Evolutionary conservation across 2,797 vertebrate species (phyloP).

Genomic region (Pangasius macronema): DNA sequence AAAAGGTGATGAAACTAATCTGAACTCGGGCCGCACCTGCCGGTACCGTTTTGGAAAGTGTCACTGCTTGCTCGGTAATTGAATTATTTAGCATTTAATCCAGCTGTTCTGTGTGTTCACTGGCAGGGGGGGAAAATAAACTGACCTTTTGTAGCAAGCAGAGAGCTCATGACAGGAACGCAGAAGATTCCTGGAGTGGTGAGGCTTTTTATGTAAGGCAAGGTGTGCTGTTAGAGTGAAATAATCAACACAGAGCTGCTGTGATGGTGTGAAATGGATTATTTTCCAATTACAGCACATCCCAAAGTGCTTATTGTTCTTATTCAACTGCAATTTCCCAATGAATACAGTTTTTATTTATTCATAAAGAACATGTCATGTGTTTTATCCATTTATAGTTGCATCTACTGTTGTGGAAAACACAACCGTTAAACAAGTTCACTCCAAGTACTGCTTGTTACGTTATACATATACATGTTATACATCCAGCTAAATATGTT

Average conservation of each 20-base stretch:
- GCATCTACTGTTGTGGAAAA: background rate
- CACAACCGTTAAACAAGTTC: background rate
- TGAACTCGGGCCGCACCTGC: constrained; percentile 40
- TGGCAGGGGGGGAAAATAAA: constrained; percentile 17
- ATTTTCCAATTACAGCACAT: background rate
- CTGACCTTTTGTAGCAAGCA: background rate
- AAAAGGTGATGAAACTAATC: constrained; percentile 43
- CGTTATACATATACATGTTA: background rate
- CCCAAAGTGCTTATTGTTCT: background rate
- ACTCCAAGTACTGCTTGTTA: background rate
- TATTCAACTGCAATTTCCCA: background rate
- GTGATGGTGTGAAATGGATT: background rate
- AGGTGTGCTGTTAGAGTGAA: background rate
- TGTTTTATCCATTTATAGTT: background rate
- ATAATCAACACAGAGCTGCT: background rate
- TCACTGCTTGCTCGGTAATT: constrained; percentile 34
- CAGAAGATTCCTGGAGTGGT: constrained; percentile 34
- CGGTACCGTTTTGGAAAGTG: constrained; percentile 7
- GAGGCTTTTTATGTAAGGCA: background rate
- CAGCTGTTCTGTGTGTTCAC: constrained; percentile 36
- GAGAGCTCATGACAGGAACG: background rate
- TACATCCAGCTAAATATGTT: background rate
- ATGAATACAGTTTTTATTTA: background rate
- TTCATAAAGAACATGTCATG: background rate
- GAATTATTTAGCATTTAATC: constrained; percentile 48